A percentile compares a stretch with the other conserved stretches of the same genome.
Evolutionary conservation across 2,797 vertebrate genomes (phyloP).

Genomic region (Gymnoscopelus microlampas): DNA sequence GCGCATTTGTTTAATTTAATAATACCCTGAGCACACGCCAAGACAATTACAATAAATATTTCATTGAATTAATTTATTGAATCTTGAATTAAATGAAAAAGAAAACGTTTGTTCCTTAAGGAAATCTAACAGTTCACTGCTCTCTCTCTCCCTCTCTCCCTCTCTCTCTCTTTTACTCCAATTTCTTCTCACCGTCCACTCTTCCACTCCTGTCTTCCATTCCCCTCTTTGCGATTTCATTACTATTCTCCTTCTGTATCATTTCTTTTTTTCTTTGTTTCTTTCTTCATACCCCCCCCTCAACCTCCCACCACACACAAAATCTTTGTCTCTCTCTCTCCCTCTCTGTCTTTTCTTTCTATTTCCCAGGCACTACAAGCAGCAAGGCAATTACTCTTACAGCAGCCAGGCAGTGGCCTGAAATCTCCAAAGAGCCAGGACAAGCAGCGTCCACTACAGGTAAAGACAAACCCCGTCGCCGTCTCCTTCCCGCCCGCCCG

Average conservation of each 20-base stretch:
- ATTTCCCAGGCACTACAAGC: slow-evolving; percentile 93
- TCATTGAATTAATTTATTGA: no score
- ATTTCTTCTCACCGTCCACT: slow-evolving; percentile 44
- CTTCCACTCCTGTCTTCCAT: no score
- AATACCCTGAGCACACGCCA: no score
- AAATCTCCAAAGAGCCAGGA: slow-evolving; percentile 99
- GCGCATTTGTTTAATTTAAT: no score
- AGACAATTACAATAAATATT: no score
- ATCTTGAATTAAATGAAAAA: no score
- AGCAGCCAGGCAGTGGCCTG: slow-evolving; percentile 98
- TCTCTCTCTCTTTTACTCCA: slow-evolving; percentile 13
- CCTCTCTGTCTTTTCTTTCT: slow-evolving; percentile 46
- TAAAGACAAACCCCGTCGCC: slow-evolving; percentile 71
- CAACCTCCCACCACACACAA: no score
- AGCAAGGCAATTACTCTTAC: slow-evolving; percentile 98
- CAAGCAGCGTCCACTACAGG: slow-evolving; percentile 99
- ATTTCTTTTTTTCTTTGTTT: slow-evolving; percentile 9
- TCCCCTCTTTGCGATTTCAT: no score
- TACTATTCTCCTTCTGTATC: slow-evolving; percentile 19
- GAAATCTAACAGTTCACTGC: slow-evolving; percentile 54
- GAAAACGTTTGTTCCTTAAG: no score
- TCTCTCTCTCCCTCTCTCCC: slow-evolving; percentile 35
- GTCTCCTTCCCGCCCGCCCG: slow-evolving; percentile 57
- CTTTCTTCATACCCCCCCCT: not conserved
- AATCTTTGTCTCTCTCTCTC: slow-evolving; percentile 43